These are phyloP conservation scores for Myathropa florea DNA, from an alignment of 2,888 invertebrate species.

Conservation along the genomic window DNA sequence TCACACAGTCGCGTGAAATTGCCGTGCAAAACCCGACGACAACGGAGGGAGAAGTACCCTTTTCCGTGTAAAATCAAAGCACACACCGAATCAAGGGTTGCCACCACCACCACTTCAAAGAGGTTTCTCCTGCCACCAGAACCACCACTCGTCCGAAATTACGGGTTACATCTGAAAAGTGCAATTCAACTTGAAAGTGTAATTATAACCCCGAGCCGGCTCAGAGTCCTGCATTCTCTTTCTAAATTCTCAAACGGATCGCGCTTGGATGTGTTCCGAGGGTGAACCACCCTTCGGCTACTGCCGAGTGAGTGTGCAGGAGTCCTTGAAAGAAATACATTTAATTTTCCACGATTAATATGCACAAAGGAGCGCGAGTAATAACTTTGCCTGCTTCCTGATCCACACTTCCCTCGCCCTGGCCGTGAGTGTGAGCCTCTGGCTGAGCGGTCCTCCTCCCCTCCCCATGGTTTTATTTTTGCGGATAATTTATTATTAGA, in stretches of 20 bases:
- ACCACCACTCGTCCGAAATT: constrained; percentile 27
- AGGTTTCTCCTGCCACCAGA: constrained; percentile 9
- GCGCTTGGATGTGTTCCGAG: neutral
- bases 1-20: constrained; percentile 54
- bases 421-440: neutral
- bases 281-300: neutral
- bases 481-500: constrained; percentile 66
- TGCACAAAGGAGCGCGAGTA: constrained; percentile 64
- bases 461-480: neutral
- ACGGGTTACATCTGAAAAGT: constrained; percentile 68
- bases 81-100: constrained; percentile 31
- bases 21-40: constrained; percentile 27
- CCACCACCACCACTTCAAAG: constrained; percentile 48
- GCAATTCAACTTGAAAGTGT: constrained; percentile 68
- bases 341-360: constrained; percentile 70
- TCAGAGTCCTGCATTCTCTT: constrained; percentile 18
- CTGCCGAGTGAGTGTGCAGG: neutral
- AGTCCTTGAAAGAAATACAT: constrained; percentile 68
- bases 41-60: constrained; percentile 9
- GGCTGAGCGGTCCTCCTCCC: neutral
- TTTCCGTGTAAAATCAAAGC: constrained; percentile 37
- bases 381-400: constrained; percentile 59
- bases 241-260: constrained; percentile 28
- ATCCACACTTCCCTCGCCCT: constrained; percentile 5
- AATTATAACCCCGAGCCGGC: constrained; percentile 41